Base-by-base conservation (phyloP, 1,140 invertebrate genomes). In the Brachionus koreanus region DNA sequence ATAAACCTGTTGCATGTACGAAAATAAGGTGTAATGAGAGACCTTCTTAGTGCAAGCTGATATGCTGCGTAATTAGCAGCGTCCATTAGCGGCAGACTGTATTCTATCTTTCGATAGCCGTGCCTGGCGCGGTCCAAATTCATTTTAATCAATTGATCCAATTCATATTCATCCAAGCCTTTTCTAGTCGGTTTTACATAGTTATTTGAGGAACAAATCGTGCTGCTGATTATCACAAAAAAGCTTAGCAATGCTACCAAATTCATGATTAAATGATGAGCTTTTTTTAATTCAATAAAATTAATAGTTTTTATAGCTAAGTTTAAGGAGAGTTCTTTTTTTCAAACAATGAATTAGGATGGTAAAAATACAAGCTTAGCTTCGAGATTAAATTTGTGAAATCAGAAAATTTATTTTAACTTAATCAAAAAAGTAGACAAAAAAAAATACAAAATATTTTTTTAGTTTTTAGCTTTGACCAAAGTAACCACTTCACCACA, bases 401-500 rank as follows among this genome's bases (percentile, higher is more conserved):
- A 49, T 49, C 43, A 49, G 9, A 57, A 57, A 57, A 57, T 57
- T 19, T 57, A 16, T 19, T 57, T 57, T 57, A 57, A 19, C 19
- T n/a, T 57, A 57, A 57, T 19, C 9, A 19, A 57, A 57, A 57
- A 57, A 57, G 7, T 19, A 57, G 6, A 57, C 19, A 12, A 67
- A 67, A 67, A 69, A 69, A 35, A 65, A 16, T n/a, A 19, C 12
- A 39, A 16, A 19, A 39, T 0, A 39, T 19, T 37, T 39, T 37
- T 69, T 23, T 65, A 69, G 3, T 67, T 33, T 77, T 77, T 63
- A 19, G 13, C 57, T 61, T 79, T 79, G 19, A 61, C 35, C 33
- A 79, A 65, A 42, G 76, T 33, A 12, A 79, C 76, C n/a, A 79
- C 39, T 79, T 79, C 76, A 35, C 76, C 76, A 65, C 76, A 79